Base-by-base conservation (phyloP, 2,888 invertebrate species). In the Camptogramma bilineatum region DNA sequence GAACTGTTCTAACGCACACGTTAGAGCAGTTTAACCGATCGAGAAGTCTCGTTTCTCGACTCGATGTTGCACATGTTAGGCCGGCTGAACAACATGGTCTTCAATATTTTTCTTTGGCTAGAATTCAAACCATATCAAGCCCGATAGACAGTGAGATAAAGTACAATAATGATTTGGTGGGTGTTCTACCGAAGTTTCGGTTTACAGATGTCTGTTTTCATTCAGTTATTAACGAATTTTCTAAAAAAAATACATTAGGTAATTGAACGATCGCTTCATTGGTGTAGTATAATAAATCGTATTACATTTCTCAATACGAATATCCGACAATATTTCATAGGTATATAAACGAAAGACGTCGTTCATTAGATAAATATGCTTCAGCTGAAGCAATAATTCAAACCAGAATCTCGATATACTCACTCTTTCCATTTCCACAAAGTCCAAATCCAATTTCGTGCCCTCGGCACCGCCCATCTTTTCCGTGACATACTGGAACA, bases 401-500 rank as follows among this genome's bases (percentile, higher is more conserved):
- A 55, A 59, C 54, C 16, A 62, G 59, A 61, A 42, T 47, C 52
- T 52, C 28, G 16, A 24, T 31, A 54, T 62, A 94, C 96, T 95
- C 94, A 99, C 98, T 94, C 98, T 96, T 95, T 99, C 99, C 99
- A 99, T 99, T 87, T 99, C 99, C 94, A 97, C 95, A 90, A 99
- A 99, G 84, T 99, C 99, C 92, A 99, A 96, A 93, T 99, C 99
- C 85, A 99, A 95, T 93, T 99, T 99, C 77, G 99, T 99, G 91
- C 99, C 99, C 93, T 99, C 99, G 75, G 99, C 99, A 88, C 99
- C 99, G 73, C 99, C 99, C 96, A 99, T 99, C 94, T 99, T 99
- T 94, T 99, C 99, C 87, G 99, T 99, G 95, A 99, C 97, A 95
- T 99, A 99, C 98, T 99, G 95, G 65, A 95, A 95, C 83, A 89